These are phyloP conservation scores for Spodoptera frugiperda DNA, from an alignment of 1,140 invertebrate species.

Conservation along the genomic window DNA sequence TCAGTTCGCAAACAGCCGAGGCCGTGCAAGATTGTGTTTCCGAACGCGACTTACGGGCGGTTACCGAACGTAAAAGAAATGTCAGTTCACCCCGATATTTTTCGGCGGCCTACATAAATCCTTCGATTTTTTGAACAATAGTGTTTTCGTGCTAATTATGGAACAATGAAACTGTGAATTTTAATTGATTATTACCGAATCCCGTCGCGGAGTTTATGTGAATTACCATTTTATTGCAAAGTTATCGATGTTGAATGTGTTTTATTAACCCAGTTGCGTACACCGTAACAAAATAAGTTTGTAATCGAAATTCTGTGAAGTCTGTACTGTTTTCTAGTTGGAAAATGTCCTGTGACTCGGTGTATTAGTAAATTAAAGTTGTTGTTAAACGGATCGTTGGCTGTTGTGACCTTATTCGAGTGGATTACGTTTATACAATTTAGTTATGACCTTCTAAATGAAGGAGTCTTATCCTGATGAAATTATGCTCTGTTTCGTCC, in stretches of 20 bases:
- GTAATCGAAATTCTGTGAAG: conserved; percentile 19
- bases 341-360: conserved; percentile 35
- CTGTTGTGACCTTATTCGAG: conserved; percentile 47
- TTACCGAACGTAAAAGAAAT: conserved; percentile 60
- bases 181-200: conserved; percentile 12
- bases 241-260: conserved; percentile 31
- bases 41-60: conserved; percentile 46
- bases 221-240: conserved; percentile 36
- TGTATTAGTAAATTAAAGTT: conserved; percentile 24
- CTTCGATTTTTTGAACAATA: conserved; percentile 24
- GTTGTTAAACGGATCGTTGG: conserved; percentile 23
- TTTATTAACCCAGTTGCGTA: conserved; percentile 37
- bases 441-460: conserved; percentile 76
- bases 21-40: conserved; percentile 51
- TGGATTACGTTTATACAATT: conserved; percentile 41
- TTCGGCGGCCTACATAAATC: conserved; percentile 47
- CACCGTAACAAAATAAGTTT: conserved; percentile 25
- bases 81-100: conserved; percentile 53
- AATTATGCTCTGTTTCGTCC: conserved; percentile 84
- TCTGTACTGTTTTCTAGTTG: conserved; percentile 44
- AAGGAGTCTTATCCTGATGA: conserved; percentile 81
- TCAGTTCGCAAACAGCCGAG: conserved; percentile 53
- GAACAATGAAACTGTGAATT: conserved; percentile 31
- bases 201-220: conserved; percentile 12
- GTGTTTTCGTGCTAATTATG: conserved; percentile 7